Percentiles rank a stretch among this genome's conserved stretches.
Evolutionary conservation across 2,113 vertebrate species (phyloP).

Genomic region (Prunella fulvescens): DNA sequence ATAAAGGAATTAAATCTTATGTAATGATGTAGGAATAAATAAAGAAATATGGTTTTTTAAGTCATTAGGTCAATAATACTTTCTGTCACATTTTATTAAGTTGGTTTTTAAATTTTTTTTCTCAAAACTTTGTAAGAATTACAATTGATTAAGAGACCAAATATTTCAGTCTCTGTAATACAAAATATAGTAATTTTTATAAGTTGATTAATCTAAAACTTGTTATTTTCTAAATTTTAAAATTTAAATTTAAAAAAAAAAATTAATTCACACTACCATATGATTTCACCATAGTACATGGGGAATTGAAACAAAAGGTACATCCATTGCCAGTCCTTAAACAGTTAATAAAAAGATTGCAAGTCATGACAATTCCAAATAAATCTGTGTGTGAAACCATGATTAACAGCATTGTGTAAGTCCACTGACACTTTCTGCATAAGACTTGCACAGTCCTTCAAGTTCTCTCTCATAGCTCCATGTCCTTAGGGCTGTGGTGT

Average conservation of each 20-base stretch:
- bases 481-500: neutral
- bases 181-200: neutral
- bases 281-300: fast-evolving
- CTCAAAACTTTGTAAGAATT: neutral
- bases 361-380: neutral
- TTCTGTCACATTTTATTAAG: neutral
- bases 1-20: neutral
- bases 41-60: neutral
- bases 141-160: neutral
- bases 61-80: neutral
- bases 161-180: neutral
- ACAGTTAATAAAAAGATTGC: neutral
- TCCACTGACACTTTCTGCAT: neutral
- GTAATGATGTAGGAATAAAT: neutral
- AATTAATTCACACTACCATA: fast-evolving
- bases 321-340: neutral
- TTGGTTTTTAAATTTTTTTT: fast-evolving
- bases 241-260: no score
- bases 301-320: neutral
- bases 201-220: neutral
- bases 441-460: neutral
- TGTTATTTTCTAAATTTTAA: neutral
- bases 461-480: neutral
- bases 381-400: neutral
- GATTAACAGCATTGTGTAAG: neutral